Conservation (phyloP, 2,113 vertebrate species). For the Hypocryptadius cinnamomeus region DNA sequence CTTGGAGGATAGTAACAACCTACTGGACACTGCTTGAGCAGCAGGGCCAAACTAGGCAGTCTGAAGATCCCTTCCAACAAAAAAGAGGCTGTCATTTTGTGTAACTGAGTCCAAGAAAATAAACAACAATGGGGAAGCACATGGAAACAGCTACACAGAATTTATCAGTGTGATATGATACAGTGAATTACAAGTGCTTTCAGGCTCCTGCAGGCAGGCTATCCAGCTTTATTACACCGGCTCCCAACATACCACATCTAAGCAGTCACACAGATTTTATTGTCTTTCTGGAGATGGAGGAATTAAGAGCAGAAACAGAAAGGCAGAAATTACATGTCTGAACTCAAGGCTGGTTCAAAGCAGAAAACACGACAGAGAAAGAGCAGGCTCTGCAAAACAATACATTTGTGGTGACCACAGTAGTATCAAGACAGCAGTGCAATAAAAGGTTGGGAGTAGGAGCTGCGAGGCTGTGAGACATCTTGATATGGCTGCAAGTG, state of each 20-base stretch:
- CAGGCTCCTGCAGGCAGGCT: neutral
- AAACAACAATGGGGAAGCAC: neutral
- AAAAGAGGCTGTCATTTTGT: neutral
- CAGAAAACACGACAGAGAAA: neutral
- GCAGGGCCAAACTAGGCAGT: neutral
- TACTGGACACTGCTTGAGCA: neutral
- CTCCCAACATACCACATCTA: neutral
- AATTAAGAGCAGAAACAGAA: neutral
- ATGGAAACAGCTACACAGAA: neutral
- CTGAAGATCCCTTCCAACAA: neutral
- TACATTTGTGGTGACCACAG: neutral
- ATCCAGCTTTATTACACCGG: neutral
- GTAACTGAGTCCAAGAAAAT: neutral
- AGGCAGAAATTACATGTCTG: neutral
- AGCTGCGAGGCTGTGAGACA: neutral
- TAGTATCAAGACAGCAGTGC: neutral
- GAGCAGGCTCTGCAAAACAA: neutral
- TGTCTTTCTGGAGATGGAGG: neutral
- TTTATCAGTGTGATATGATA: neutral
- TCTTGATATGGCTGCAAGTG: neutral
- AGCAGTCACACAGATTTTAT: neutral
- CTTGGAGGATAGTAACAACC: neutral
- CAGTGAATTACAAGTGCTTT: neutral
- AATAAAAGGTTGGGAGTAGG: neutral
- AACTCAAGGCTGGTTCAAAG: neutral